Evolutionary conservation across 2,797 vertebrate species (phyloP).

Genomic region (Pantherophis vulpinus): DNA sequence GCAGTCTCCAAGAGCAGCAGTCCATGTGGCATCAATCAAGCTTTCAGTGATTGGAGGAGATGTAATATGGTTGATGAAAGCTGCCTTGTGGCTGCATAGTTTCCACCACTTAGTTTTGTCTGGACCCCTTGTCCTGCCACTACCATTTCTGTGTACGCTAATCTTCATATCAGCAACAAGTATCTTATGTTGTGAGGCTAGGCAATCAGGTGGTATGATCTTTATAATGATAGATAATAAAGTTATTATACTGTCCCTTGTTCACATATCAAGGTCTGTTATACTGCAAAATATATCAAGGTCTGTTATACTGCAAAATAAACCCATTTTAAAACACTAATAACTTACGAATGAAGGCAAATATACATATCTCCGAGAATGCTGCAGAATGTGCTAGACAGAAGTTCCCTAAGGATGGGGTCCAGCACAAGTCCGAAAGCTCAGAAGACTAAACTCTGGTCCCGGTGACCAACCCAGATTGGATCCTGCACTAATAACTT

Average conservation of each 20-base stretch:
- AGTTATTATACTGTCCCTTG: background rate
- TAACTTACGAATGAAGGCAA: background rate
- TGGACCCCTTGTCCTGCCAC: too few species aligned
- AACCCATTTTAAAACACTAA: background rate
- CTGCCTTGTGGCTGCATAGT: too few species aligned
- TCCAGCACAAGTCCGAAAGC: background rate
- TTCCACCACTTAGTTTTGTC: too few species aligned
- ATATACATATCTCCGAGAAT: background rate
- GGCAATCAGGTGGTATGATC: background rate
- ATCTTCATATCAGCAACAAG: background rate
- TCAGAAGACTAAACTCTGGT: background rate
- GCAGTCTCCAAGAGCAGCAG: too few species aligned
- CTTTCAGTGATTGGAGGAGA: too few species aligned
- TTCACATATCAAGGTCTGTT: background rate
- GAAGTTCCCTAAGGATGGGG: background rate
- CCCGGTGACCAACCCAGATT: background rate
- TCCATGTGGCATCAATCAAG: too few species aligned
- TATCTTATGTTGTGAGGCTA: background rate
- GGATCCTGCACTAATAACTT: background rate
- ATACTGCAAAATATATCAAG: background rate
- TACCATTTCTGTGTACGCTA: background rate
- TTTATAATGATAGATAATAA: background rate
- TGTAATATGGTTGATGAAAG: too few species aligned
- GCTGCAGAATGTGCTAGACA: background rate
- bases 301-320: background rate